Base-by-base conservation (phyloP, 2,797 vertebrate species). In the Lithobates pipiens region DNA sequence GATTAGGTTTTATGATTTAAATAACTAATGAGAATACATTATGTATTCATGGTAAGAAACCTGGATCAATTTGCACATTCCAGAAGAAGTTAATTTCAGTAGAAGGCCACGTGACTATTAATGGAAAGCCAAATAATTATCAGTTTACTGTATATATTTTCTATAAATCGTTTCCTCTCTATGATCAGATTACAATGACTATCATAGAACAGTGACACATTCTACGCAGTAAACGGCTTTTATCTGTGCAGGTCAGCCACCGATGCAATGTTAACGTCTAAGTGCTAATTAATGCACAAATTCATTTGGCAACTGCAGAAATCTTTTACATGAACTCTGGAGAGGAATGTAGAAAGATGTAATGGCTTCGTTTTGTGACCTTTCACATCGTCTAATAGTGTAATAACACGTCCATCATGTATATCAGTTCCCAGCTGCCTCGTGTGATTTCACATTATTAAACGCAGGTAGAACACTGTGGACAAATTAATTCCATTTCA, bases 201-300 rank as follows among this genome's bases (percentile, higher is more conserved):
- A 68, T 74, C 29, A 78, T 74, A 86, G 11, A 67, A 71, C 74
- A 74, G 82, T 78, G 75, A 78, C 75, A 82, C 9, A 13, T 77
- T 42, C 73, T 54, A 68, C 25, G 72, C n/a, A 78, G 69, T 42
- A 71, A 68, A 50, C 23, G 25, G 57, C 72, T 73, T 76, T 44
- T 77, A 81, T 61, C 79, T 23, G 72, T 32, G 29, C 61, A 32
- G 74, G 67, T 71, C 77, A 77, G 42, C 74, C 54, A 63, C 73
- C 8, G 29, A 77, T 76, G 46, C 46, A 21, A 73, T 78, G 75
- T 73, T 78, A 83, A 86, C 83, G 75, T 16, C 67, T 29, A 54
- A 68, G 34, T 44, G 57, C 36, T 83, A 86, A 86, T 86, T 83
- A 83, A 83, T 83, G 68, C 85, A 83, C n/a, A 42, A 72, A 46